Percentiles rank a stretch among this genome's conserved stretches.
Conservation (phyloP, 2,797 vertebrate species). For the Cottoperca gobio region DNA sequence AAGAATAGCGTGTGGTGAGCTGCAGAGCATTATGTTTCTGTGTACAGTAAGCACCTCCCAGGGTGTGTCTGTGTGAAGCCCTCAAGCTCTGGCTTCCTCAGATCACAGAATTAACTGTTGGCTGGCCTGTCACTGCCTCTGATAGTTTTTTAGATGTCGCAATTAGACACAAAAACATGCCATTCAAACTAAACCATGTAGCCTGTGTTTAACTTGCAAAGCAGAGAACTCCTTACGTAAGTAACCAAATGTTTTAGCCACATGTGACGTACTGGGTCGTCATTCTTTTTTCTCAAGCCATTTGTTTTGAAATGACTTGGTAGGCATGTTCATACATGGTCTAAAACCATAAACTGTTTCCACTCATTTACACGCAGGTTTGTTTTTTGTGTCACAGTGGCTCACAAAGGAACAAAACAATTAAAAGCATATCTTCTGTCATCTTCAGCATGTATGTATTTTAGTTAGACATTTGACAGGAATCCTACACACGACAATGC, state of each 20-base stretch:
- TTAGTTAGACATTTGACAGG: too few relatives aligned
- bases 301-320: background rate
- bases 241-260: conserved; percentile 18
- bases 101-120: conserved; percentile 37
- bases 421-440: too few relatives aligned
- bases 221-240: conserved; percentile 24
- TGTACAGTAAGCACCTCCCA: conserved; percentile 24
- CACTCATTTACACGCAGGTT: background rate
- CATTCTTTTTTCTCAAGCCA: background rate
- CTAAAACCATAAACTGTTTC: conserved; percentile 12
- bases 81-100: conserved; percentile 43
- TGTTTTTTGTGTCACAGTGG: background rate
- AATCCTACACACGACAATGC: background rate
- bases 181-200: conserved; percentile 41
- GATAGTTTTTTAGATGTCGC: conserved; percentile 63
- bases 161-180: conserved; percentile 35
- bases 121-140: conserved; percentile 30
- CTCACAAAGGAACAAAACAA: background rate
- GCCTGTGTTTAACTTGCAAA: conserved; percentile 34
- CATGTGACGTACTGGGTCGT: background rate
- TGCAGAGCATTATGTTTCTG: conserved; percentile 37
- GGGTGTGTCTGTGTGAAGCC: conserved; percentile 45
- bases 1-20: conserved; percentile 9
- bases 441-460: too few relatives aligned
- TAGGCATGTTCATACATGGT: conserved; percentile 13